A percentile compares a stretch with the other conserved stretches of the same genome.
phyloP scores from a whole-genome alignment of 2,888 invertebrate species.

The Augiades crinisus region DNA sequence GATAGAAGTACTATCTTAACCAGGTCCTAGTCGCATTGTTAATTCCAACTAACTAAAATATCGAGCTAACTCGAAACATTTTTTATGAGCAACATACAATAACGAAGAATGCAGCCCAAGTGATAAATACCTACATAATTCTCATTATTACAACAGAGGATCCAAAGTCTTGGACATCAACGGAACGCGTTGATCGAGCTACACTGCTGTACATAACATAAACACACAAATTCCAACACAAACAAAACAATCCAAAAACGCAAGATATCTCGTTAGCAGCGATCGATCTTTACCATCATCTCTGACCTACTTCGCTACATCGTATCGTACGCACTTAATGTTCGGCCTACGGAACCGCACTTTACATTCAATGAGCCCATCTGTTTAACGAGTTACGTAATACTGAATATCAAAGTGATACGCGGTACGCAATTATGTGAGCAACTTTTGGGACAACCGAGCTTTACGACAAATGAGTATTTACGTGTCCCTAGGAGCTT shows the following conservation, averaged over 20 bases:
- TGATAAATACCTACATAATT: too few species aligned
- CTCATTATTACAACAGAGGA: too few species aligned
- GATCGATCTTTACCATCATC: conserved; percentile 13
- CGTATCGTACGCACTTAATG: conserved; percentile 15
- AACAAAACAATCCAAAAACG: background rate
- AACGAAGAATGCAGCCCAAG: too few species aligned
- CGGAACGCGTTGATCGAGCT: too few species aligned
- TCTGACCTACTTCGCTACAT: conserved; percentile 10
- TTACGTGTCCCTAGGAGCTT: background rate
- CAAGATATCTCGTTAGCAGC: conserved; percentile 5
- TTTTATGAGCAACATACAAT: too few species aligned
- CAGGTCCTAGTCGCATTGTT: too few species aligned
- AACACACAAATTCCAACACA: background rate
- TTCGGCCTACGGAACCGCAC: conserved; percentile 9
- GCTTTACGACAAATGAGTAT: conserved; percentile 1
- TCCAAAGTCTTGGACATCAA: too few species aligned
- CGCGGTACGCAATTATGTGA: conserved; percentile 3
- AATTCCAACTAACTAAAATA: too few species aligned
- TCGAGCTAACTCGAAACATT: too few species aligned
- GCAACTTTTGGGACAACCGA: background rate
- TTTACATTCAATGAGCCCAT: conserved; percentile 16
- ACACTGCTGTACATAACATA: too few species aligned
- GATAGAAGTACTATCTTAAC: too few species aligned
- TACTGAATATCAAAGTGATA: conserved; percentile 6
- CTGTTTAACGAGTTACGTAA: conserved; percentile 15